Evolutionary conservation across 2,888 invertebrate genomes (phyloP).

Genomic region (Tenthredo amoena): DNA sequence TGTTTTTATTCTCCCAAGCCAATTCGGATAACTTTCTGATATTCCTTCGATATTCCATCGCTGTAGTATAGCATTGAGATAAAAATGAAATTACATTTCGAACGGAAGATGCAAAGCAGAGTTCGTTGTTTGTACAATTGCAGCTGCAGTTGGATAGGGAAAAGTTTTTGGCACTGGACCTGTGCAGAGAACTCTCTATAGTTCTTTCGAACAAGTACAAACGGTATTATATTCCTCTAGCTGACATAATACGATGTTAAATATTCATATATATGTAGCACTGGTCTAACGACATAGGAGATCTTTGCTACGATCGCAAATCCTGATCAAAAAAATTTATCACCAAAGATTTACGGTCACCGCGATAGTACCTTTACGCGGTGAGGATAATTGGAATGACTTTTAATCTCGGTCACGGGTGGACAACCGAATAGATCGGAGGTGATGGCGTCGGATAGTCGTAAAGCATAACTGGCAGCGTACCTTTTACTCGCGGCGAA

Average conservation of each 20-base stretch:
- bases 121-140: constrained; percentile 38
- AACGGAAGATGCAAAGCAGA: constrained; percentile 36
- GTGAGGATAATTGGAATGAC: constrained; percentile 20
- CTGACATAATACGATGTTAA: neutral
- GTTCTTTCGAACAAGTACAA: neutral
- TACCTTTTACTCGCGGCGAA: neutral
- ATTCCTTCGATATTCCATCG: constrained; percentile 11
- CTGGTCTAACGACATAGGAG: neutral
- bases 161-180: constrained; percentile 37
- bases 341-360: neutral
- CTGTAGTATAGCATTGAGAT: neutral
- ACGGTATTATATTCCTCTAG: neutral
- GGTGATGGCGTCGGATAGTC: constrained; percentile 27
- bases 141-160: neutral
- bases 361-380: neutral
- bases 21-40: constrained; percentile 48
- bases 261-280: neutral
- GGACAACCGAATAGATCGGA: neutral
- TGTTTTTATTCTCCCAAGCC: constrained; percentile 21
- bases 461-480: constrained; percentile 27
- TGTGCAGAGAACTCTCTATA: neutral
- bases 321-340: neutral
- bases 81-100: constrained; percentile 49
- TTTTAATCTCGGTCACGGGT: constrained; percentile 15
- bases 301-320: neutral